Base-by-base conservation (phyloP, 2,888 invertebrate genomes). In the Drosophila anomalata region DNA sequence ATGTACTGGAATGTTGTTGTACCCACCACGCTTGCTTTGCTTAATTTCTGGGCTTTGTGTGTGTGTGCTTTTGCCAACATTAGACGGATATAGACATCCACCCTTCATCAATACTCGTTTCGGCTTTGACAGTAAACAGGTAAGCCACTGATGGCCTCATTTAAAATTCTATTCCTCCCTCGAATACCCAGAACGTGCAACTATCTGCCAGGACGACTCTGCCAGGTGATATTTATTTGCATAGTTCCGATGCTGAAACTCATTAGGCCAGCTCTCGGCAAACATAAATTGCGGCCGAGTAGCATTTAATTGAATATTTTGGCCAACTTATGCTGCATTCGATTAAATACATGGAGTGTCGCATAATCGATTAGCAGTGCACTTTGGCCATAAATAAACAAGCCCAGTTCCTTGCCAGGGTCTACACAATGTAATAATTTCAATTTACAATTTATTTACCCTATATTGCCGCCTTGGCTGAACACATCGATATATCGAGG, bases 291-390 rank as follows among this genome's bases (percentile, higher is more conserved):
- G 68, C 68, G 73, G 44, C 57, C 75, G 59, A 54, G 47, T 65
- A 72, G 76, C 77, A 80, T 83, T 80, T 86, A 82, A 82, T 82
- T 82, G 86, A 82, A 83, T 85, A 79, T 81, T 85, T 79, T 61
- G 75, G 71, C 47, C 71, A 82, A 85, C 70, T 79, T 81, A 81
- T 80, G 78, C 80, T 54, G 73, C 73, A 72, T 68, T 55, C 68
- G 68, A 84, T 73, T 70, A 77, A 77, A 82, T 85, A 68, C 66
- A 79, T 78, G 47, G 75, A 77, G 65, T 72, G 76, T 79, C 75
- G 81, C 80, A 79, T 82, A 73, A 67, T 85, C 78, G 75, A 85
- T 85, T 81, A 84, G 78, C 65, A 71, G 26, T 81, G 76, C 79
- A 75, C 26, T 72, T 29, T 72, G 73, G 58, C 65, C 77, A 83